Conservation (phyloP, 2,888 invertebrate genomes). For the Epinotia brunnichana region DNA sequence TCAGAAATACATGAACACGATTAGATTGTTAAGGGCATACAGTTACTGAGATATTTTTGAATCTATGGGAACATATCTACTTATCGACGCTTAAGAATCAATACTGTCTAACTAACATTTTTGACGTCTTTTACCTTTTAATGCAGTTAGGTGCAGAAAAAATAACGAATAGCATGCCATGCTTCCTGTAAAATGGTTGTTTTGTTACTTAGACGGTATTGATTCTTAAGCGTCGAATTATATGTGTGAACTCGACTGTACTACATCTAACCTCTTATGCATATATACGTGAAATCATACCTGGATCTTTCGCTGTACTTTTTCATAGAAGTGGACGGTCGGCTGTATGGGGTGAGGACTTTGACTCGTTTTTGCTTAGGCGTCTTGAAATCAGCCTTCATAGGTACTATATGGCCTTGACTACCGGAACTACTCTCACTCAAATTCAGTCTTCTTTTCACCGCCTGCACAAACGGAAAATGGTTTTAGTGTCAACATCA, state of each 20-base stretch:
- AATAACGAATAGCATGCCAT: too few relatives aligned
- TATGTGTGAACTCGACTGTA: background rate
- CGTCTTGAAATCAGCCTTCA: slow-evolving; percentile 87
- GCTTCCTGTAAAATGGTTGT: too few relatives aligned
- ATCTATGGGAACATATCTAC: too few relatives aligned
- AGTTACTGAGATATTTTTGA: too few relatives aligned
- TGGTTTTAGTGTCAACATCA: background rate
- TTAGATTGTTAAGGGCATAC: too few relatives aligned
- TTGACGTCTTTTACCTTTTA: too few relatives aligned
- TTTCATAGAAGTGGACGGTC: slow-evolving; percentile 83
- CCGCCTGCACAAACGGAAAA: slow-evolving; percentile 78
- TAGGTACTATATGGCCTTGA: slow-evolving; percentile 84
- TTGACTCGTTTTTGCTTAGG: slow-evolving; percentile 84
- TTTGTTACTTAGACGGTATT: too few relatives aligned
- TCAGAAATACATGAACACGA: too few relatives aligned
- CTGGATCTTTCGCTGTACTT: slow-evolving; percentile 83
- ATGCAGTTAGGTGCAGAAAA: too few relatives aligned
- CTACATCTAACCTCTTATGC: background rate
- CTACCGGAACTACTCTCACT: slow-evolving; percentile 85
- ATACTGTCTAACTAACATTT: too few relatives aligned
- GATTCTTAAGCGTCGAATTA: too few relatives aligned
- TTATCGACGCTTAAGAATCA: too few relatives aligned
- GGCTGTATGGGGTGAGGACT: slow-evolving; percentile 78
- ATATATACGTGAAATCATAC: slow-evolving; percentile 56
- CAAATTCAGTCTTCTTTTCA: slow-evolving; percentile 92